Evolutionary conservation across 2,888 invertebrate species (phyloP).

Genomic region (Rhamnusium bicolor): DNA sequence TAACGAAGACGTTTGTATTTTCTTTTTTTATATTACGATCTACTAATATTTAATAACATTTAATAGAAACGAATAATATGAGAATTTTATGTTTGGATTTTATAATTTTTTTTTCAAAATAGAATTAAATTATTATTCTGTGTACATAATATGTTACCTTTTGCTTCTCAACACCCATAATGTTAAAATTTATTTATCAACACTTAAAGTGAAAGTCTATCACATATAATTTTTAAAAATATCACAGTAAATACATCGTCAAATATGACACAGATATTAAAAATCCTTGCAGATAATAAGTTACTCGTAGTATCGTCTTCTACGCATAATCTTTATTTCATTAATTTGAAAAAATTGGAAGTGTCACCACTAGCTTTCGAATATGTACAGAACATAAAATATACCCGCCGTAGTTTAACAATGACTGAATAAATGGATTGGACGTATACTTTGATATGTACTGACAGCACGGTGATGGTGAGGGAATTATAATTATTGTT

Average conservation of each 20-base stretch:
- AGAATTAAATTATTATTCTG: not conserved
- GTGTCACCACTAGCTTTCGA: conserved; percentile 19
- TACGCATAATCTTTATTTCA: conserved; percentile 8
- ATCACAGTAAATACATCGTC: conserved; percentile 20
- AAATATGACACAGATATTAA: not conserved
- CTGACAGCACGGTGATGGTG: conserved; percentile 22
- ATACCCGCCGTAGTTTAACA: conserved; percentile 27
- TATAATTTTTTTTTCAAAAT: too few relatives aligned
- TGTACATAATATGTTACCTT: conserved; percentile 7
- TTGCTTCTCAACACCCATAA: conserved; percentile 8
- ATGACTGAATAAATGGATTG: conserved; percentile 29
- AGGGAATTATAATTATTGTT: conserved; percentile 21
- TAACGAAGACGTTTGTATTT: too few relatives aligned
- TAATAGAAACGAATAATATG: not conserved
- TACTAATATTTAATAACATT: too few relatives aligned
- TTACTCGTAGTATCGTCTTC: conserved; percentile 11
- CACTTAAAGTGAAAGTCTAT: conserved; percentile 16
- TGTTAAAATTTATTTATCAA: conserved; percentile 9
- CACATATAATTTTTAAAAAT: conserved; percentile 7
- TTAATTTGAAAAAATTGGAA: not conserved
- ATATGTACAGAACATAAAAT: conserved; percentile 8
- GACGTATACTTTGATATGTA: conserved; percentile 17
- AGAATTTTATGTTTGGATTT: not conserved
- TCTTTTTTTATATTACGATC: too few relatives aligned
- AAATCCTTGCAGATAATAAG: not conserved